Conservation (phyloP, 1,140 invertebrate species). For the Antheraea pernyi region DNA sequence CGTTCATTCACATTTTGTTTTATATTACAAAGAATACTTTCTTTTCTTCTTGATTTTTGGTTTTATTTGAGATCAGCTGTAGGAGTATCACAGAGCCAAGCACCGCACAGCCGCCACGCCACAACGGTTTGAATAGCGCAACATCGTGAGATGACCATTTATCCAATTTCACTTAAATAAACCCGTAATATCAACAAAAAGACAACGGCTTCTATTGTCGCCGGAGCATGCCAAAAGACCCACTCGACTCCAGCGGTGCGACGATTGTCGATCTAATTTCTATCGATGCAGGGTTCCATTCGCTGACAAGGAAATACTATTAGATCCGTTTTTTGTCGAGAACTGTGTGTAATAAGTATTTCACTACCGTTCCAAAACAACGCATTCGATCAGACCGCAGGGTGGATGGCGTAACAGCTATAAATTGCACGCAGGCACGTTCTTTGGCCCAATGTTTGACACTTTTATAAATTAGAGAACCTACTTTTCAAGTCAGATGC, state of each 20-base stretch:
- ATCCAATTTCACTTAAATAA: slow-evolving; percentile 77
- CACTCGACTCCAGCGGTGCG: slow-evolving; percentile 14
- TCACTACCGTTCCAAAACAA: slow-evolving; percentile 61
- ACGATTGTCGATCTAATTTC: slow-evolving; percentile 40
- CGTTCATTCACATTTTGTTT: slow-evolving; percentile 67
- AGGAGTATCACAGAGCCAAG: slow-evolving; percentile 32
- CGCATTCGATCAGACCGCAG: slow-evolving; percentile 48
- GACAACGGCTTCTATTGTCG: slow-evolving; percentile 51
- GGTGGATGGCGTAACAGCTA: slow-evolving; percentile 53
- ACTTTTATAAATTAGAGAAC: not conserved
- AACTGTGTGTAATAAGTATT: slow-evolving; percentile 56
- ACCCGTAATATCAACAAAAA: slow-evolving; percentile 74
- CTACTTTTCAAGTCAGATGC: not conserved
- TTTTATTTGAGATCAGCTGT: slow-evolving; percentile 40
- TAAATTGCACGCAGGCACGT: slow-evolving; percentile 12
- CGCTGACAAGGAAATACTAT: slow-evolving; percentile 18
- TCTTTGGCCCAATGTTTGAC: not conserved
- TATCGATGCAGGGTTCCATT: slow-evolving; percentile 32
- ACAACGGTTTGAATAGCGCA: slow-evolving; percentile 54
- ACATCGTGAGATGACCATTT: slow-evolving; percentile 71
- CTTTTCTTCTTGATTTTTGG: slow-evolving; percentile 40
- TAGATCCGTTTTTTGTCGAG: slow-evolving; percentile 36
- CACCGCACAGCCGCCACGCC: slow-evolving; percentile 37
- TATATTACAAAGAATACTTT: slow-evolving; percentile 44
- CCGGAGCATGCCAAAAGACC: slow-evolving; percentile 40